Base-by-base conservation (phyloP, 1,140 invertebrate species). In the Batillaria attramentaria region DNA sequence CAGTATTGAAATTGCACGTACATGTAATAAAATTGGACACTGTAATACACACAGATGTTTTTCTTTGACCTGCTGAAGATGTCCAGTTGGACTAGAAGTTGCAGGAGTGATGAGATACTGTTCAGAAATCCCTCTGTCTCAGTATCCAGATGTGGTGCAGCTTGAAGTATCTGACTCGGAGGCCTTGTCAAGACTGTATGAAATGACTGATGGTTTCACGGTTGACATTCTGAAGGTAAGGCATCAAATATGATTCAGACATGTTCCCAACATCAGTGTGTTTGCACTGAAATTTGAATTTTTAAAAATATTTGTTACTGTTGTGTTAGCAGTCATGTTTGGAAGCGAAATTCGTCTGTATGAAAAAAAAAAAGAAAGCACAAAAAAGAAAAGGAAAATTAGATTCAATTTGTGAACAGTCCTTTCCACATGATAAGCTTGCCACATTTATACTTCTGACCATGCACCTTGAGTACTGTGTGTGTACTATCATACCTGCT, bases 41-140 rank as follows among this genome's bases (percentile, higher is more conserved):
- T 10, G 66, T 33, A 35, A 39, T 37, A 5, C 37, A 20, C 5
- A 13, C 8, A 37, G 10, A n/a, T 39, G 24, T 42, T 72, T 20
- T 41, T 33, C 28, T 10, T 72, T 46, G 35, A 31, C 43, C 3
- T 5, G 1, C 13, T 20, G 18, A 28, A 57, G 72, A 35, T 73
- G 28, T 24, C 50, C 72, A 73, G 72, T 73, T 28, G 37, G 57
- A 20, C 31, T 73, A 20, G 72, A 73, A 20, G 46, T 73, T 13
- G 43, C 72, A 39, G 46, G 50, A 31, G 72, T 73, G 43, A 73
- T n/a, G 3, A 43, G 39, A 28, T 73, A 73, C 72, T 73, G 72
- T 8, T 73, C 50, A 13, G 72, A 73, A 73, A 73, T 57, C 33
- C 70, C 70, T 10, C 33, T 72, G 31, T 46, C 70, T 31, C 70